These are phyloP conservation scores for Mystacides longicornis DNA, from an alignment of 2,888 invertebrate species.

Conservation along the genomic window DNA sequence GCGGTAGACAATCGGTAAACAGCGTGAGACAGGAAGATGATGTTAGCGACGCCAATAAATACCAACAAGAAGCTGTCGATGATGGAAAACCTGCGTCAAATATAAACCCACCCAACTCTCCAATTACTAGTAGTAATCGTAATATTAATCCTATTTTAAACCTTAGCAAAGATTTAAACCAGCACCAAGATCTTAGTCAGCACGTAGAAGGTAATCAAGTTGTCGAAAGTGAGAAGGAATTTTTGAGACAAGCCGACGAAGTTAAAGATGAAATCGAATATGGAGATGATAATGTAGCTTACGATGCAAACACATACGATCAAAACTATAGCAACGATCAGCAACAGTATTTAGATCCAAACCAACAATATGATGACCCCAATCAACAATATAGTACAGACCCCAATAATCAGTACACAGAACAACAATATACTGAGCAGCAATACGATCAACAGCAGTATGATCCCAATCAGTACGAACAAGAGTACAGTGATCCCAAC, in stretches of 20 bases:
- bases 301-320: conserved; percentile 31
- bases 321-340: conserved; percentile 26
- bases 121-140: neutral
- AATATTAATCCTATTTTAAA: neutral
- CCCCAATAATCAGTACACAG: conserved; percentile 32
- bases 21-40: conserved; percentile 2
- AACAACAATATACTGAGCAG: conserved; percentile 34
- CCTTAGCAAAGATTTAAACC: conserved; percentile 4
- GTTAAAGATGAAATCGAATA: conserved; percentile 30
- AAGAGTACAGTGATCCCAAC: conserved; percentile 27
- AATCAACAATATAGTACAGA: conserved; percentile 36
- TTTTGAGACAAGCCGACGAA: conserved; percentile 3
- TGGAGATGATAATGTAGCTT: conserved; percentile 26
- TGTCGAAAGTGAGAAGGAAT: conserved; percentile 5
- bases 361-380: conserved; percentile 31
- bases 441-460: conserved; percentile 32
- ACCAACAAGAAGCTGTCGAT: conserved; percentile 10
- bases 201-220: neutral
- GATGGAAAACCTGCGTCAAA: neutral
- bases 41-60: conserved; percentile 10
- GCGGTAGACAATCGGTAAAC: conserved; percentile 3
- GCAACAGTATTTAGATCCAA: conserved; percentile 20
- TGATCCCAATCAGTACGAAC: conserved; percentile 31
- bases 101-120: conserved; percentile 9
- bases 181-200: conserved; percentile 17